Evolutionary conservation across 2,113 vertebrate genomes (phyloP).

Genomic region (Hippopotamus amphibius): DNA sequence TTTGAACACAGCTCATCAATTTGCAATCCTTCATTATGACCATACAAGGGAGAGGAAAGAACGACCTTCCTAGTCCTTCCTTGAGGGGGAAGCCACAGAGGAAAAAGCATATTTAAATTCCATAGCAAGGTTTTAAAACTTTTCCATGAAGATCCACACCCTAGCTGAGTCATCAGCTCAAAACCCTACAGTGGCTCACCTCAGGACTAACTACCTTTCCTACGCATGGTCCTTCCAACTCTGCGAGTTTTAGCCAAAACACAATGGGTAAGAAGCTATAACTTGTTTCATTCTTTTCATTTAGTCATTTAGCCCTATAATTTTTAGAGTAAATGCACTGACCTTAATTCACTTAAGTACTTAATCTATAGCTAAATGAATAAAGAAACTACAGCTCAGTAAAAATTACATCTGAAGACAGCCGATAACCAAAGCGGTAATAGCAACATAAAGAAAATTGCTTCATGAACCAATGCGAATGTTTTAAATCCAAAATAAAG

Average conservation of each 20-base stretch:
- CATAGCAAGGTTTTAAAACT: conserved; percentile 63
- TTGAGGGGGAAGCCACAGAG: conserved; percentile 27
- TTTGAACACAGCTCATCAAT: conserved; percentile 53
- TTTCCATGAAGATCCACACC: conserved; percentile 73
- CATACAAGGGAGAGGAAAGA: conserved; percentile 24
- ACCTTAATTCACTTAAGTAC: neutral
- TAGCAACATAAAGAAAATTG: neutral
- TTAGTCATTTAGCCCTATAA: neutral
- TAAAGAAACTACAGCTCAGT: neutral
- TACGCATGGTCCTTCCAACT: neutral
- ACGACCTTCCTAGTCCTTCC: conserved; percentile 56
- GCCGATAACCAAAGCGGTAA: neutral
- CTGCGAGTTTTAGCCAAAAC: neutral
- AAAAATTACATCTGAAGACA: conserved; percentile 32
- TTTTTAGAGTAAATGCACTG: conserved; percentile 23
- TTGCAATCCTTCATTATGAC: conserved; percentile 64
- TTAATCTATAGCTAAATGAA: conserved; percentile 16
- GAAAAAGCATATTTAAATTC: conserved; percentile 64
- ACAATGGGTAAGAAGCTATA: neutral
- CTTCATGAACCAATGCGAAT: neutral
- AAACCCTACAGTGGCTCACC: neutral
- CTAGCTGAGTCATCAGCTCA: conserved; percentile 62
- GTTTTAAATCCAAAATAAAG: neutral
- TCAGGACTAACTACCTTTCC: neutral
- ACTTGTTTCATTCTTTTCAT: neutral